Conservation (phyloP, 35 echinoderm and acorn worm species). For the Amphiura filiformis region DNA sequence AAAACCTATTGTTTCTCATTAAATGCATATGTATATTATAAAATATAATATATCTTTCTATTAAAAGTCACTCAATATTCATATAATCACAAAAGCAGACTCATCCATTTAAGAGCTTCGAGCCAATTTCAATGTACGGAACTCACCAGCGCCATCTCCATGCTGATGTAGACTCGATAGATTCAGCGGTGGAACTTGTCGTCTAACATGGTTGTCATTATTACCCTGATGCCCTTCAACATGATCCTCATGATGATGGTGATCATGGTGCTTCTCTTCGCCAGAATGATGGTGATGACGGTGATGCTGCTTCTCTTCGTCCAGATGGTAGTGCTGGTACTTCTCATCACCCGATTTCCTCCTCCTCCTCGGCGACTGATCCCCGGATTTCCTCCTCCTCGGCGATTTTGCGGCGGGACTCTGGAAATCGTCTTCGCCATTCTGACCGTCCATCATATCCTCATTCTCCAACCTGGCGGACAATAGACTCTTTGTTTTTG, state of each 20-base stretch:
- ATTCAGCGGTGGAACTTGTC: slow-evolving; percentile 67
- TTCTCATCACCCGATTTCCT: background rate
- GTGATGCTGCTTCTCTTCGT: background rate
- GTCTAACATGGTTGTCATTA: background rate
- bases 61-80: too few species aligned
- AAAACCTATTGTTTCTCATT: too few species aligned
- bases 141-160: slow-evolving; percentile 72
- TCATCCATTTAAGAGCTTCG: too few species aligned
- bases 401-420: slow-evolving; percentile 8
- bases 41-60: too few species aligned
- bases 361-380: background rate
- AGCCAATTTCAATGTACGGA: too few species aligned
- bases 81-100: too few species aligned
- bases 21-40: too few species aligned
- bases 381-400: background rate
- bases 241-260: too few species aligned
- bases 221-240: background rate
- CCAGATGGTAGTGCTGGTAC: background rate
- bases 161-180: slow-evolving; percentile 76
- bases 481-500: background rate
- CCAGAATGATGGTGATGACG: too few species aligned
- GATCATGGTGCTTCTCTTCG: too few species aligned
- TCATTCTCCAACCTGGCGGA: background rate
- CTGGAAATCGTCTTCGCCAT: background rate
- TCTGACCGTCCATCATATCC: background rate